Base-by-base conservation (phyloP, 2,888 invertebrate genomes). In the Habroteleia sp. region DNA sequence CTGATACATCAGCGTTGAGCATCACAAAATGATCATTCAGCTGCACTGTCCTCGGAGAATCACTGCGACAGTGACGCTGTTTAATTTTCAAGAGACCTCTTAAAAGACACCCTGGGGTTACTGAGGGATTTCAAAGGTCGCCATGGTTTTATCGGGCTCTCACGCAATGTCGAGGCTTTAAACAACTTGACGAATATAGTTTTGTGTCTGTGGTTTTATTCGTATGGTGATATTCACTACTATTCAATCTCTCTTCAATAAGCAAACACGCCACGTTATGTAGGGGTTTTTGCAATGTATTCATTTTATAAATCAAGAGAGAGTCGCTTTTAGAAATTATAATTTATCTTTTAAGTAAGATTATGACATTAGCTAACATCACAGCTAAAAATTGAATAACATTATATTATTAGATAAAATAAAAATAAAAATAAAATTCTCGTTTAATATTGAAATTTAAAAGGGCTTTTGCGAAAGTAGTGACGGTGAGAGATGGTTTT, bases 11-110 rank as follows among this genome's bases (percentile, higher is more conserved):
- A 56, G 16, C 17, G 6, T 11, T 3, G 16, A 17, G 17, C 25
- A 25, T 7, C 35, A 69, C 60, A 60, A 69, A 69, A 69, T 58
- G 68, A 69, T 69, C 60, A 60, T 60, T 60, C 68, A 52, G 17
- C 41, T 39, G 48, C 13, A 37, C 48, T 60, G 50, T 41, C 52
- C 44, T 50, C 42, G 42, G 69, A 60, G 52, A 66, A 54, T 44
- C 11, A 37, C 33, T 52, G 39, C 50, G 29, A 54, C 50, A 25
- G 33, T 17, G 69, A 46, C 6, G 42, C 60, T 29, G 58, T 60
- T 58, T 60, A 60, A 44, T 56, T 60, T 60, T 46, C 31, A 62
- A 62, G 46, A 71, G 60, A 71, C 52, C 69, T 54, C 69, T 71
- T 39, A 50, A 54, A 52, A 71, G 29, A 37, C 35, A 50, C 44